Base-by-base conservation (phyloP, 35 echinoderm and acorn worm species). In the Acanthaster planci region DNA sequence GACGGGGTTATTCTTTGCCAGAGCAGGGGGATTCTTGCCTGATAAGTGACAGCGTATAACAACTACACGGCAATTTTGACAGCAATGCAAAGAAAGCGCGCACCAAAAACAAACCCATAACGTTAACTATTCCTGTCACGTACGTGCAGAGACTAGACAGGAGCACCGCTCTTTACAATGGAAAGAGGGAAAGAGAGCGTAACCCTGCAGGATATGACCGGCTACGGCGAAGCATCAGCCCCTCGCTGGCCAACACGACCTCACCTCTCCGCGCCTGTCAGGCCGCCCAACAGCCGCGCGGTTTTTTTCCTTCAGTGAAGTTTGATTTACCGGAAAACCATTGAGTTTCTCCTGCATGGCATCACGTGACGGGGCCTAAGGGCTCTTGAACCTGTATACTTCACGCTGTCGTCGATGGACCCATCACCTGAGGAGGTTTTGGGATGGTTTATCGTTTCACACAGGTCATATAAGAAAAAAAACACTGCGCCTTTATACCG, bases 321-420 rank as follows among this genome's bases (percentile, higher is more conserved):
- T 72, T 72, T 72, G 64, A 26, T 30, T 72, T 36, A 72, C 64
- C 64, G 30, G 64, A 30, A 72, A 72, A n/a, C 29, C 64, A 19
- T 72, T 29, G 64, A 72, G 64, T 31, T 29, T 0, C 64, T 72
- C 64, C 64, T 72, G 10, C 7, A 14, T 29, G 64, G 12, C 26
- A 72, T 72, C 64, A 72, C 64, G 64, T 72, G 64, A 29, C 23
- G 64, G 64, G 64, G 64, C 64, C 64, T 29, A 26, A 72, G 64
- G 64, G 64, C 64, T 26, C 64, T 72, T 29, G 21, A 72, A 29
- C 64, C 9, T 10, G 34, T 19, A 72, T 72, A 72, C 64, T 72
- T 72, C 23, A 26, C 23, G 64, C 34, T 34, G 64, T 72, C 34
- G 64, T 72, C 14, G 21, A 72, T 14, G 23, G 34, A 72, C 21